Base-by-base conservation (phyloP, 2,797 vertebrate genomes). In the Anguilla pacifica region DNA sequence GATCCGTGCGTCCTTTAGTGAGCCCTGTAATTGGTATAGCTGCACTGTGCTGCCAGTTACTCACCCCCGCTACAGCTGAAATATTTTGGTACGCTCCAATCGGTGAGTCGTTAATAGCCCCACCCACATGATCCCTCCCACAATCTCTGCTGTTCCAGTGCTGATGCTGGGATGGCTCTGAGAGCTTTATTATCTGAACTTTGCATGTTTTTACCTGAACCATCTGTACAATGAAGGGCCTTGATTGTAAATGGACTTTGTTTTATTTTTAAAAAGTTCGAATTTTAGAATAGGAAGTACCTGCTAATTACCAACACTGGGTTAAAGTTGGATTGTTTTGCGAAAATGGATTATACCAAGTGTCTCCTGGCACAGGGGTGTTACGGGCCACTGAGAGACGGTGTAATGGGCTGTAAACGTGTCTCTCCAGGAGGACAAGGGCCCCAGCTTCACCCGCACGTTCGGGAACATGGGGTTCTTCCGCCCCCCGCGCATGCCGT, bases 381-480 rank as follows among this genome's bases (percentile, higher is more conserved):
- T 49, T 49, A 6, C 10, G 19, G 77, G 70, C 61, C 25, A 46
- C 3, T 2, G 31, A 13, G 74, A 25, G 74, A 22, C 25, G 25
- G 59, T 64, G 11, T 81, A 25, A 64, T 11, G 57, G 25, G 15
- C 43, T 43, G 28, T 59, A 9, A 15, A 6, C n/a, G 6, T 0
- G 43, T 61, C 84, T 91, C 59, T 82, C 70, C 90, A 96, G 95
- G 93, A 95, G 49, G 93, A 95, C 22, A 92, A 93, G 53, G 96
- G 94, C 31, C 95, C 93, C 31, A 95, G 92, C 86, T 96, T 97
- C 90, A 96, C 96, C 25, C 93, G 96, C 35, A 97, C 95, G 0
- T 97, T 97, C 31, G 96, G 96, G 28, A 97, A 96, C 92, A 96
- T 96, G 95, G 95, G 95, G 77, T 96, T 97, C 92, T 96, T 97